These are phyloP conservation scores for Psittacula cyanocephala DNA, from an alignment of 2,113 vertebrate species.

Conservation along the genomic window DNA sequence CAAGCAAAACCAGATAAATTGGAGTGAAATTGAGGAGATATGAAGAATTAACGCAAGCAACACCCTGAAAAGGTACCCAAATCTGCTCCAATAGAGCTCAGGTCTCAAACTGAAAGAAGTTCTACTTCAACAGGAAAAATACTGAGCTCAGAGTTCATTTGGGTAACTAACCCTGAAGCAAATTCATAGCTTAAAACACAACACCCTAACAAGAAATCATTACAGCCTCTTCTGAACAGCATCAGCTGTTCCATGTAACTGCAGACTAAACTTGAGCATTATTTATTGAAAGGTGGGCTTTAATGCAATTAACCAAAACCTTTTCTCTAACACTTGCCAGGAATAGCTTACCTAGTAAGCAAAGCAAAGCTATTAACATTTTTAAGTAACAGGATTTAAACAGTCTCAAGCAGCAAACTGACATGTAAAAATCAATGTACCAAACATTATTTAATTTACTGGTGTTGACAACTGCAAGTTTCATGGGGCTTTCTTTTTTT, in stretches of 20 bases:
- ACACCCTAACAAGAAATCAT: not conserved
- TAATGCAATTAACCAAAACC: not conserved
- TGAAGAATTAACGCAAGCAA: not conserved
- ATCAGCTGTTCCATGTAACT: not conserved
- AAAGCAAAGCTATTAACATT: conserved; percentile 13
- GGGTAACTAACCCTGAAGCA: not conserved
- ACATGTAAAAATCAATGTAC: not conserved
- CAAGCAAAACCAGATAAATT: not conserved
- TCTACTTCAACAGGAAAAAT: not conserved
- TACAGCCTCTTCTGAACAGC: not conserved
- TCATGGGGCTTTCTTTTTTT: not conserved
- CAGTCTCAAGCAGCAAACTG: not conserved
- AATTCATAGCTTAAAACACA: not conserved
- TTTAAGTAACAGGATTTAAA: not conserved
- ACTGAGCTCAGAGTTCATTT: not conserved
- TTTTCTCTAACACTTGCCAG: not conserved
- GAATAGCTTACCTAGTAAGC: not conserved
- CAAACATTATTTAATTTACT: not conserved
- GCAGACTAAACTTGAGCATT: not conserved
- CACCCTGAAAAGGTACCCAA: not conserved
- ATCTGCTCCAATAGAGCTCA: not conserved
- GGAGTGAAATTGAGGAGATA: not conserved
- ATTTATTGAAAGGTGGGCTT: not conserved
- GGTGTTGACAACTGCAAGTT: not conserved
- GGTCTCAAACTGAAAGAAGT: not conserved